Evolutionary conservation across 2,888 invertebrate species (phyloP).

Genomic region (Archips xylosteana): DNA sequence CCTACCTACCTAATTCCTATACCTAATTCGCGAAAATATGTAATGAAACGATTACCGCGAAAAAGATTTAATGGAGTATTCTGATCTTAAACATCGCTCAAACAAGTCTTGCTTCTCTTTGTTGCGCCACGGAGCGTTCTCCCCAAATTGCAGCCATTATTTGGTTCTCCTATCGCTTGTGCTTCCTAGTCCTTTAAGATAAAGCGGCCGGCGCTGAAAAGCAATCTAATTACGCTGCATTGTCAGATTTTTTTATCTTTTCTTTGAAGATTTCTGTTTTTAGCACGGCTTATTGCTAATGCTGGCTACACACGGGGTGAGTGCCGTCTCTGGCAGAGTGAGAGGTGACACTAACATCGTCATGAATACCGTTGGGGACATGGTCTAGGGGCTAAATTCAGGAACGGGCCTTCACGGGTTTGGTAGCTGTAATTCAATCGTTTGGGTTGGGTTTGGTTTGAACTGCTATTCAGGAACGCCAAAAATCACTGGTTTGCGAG

Average conservation of each 20-base stretch:
- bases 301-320: too few species aligned
- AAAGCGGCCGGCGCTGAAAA: neutral
- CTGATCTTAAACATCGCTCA: neutral
- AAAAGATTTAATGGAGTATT: neutral
- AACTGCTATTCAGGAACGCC: too few species aligned
- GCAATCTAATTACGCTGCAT: slow-evolving; percentile 5
- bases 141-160: slow-evolving; percentile 6
- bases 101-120: neutral
- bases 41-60: neutral
- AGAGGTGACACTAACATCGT: too few species aligned
- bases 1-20: neutral
- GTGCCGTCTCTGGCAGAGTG: too few species aligned
- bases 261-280: neutral
- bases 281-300: neutral
- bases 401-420: too few species aligned
- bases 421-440: too few species aligned
- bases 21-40: neutral
- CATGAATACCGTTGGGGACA: too few species aligned
- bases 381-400: too few species aligned
- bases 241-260: slow-evolving; percentile 4
- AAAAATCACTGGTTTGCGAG: too few species aligned
- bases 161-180: neutral
- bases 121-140: neutral
- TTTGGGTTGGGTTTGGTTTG: too few species aligned
- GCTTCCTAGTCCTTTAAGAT: neutral